Evolutionary conservation across 2,797 vertebrate genomes (phyloP).

Genomic region (Silurus lanzhouensis): DNA sequence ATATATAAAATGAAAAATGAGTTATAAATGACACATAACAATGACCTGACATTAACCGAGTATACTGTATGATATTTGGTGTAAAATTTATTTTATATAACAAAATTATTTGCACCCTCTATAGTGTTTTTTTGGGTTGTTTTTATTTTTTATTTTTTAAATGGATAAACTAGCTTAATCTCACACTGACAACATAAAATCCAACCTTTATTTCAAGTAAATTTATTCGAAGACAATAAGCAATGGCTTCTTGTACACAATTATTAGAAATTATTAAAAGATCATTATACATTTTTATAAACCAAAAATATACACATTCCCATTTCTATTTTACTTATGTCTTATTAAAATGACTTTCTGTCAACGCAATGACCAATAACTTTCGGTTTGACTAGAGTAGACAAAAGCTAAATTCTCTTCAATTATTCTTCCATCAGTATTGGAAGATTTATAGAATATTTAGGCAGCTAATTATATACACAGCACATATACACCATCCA

Average conservation of each 20-base stretch:
- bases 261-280: not conserved
- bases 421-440: not conserved
- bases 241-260: not conserved
- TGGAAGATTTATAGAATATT: not conserved
- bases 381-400: not conserved
- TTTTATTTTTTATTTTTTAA: too few relatives aligned
- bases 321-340: not conserved
- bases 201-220: not conserved
- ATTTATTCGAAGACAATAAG: too few relatives aligned
- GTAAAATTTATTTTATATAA: not conserved
- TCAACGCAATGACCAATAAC: not conserved
- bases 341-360: too few relatives aligned
- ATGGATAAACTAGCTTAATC: too few relatives aligned
- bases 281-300: not conserved
- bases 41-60: not conserved
- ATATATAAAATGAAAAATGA: slow-evolving; percentile 1
- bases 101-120: too few relatives aligned
- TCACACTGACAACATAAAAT: not conserved
- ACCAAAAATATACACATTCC: not conserved
- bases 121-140: too few relatives aligned
- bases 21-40: not conserved
- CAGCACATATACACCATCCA: not conserved
- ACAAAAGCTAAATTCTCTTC: not conserved
- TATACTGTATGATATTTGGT: too few relatives aligned
- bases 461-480: not conserved